Base-by-base conservation (phyloP, 2,797 vertebrate genomes). In the Melanotaenia nigrans region DNA sequence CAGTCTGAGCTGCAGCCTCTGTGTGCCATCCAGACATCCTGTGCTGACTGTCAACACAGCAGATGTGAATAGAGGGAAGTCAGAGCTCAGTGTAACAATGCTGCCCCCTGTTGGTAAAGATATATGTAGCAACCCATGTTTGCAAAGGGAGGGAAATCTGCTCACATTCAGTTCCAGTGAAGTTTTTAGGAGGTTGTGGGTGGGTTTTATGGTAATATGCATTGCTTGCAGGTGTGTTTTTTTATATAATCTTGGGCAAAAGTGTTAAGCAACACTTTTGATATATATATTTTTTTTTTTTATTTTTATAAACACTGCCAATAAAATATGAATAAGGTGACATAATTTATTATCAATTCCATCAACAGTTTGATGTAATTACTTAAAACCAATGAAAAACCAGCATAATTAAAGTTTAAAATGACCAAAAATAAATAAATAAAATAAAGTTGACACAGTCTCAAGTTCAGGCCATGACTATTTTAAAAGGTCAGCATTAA, bases 31-130 rank as follows among this genome's bases (percentile, higher is more conserved):
- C 73, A 42, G 61, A 55, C 30, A 25, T 45, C 60, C 68, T 40
- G 28, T 45, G 61, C 66, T 68, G 71, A 35, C 68, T 55, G 49
- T 78, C 68, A 40, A 6, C 49, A 14, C 68, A 59, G 75, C 75
- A 58, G 63, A 69, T 53, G 65, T 58, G 75, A 61, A 65, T 18
- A 18, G 49, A 71, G 65, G 45, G 45, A 20, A 59, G 24, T 3
- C 8, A 6, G 1, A 8, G 20, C 36, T 61, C 0, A 28, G 67
- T 72, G 81, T 65, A 12, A 47, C 87, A 75, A 79, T 78, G 87
- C 33, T 83, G 77, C 75, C 84, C 79, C 82, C 89, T 85, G 1
- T 87, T 49, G 87, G 73, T 33, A 1, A 0, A 3, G 1, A 0
- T 11, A 1, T 4, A 3, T 7, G 38, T 22, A 49, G 11, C 42